These are phyloP conservation scores for Macrochelys suwanniensis DNA, from an alignment of 2,797 vertebrate genomes.

Conservation along the genomic window DNA sequence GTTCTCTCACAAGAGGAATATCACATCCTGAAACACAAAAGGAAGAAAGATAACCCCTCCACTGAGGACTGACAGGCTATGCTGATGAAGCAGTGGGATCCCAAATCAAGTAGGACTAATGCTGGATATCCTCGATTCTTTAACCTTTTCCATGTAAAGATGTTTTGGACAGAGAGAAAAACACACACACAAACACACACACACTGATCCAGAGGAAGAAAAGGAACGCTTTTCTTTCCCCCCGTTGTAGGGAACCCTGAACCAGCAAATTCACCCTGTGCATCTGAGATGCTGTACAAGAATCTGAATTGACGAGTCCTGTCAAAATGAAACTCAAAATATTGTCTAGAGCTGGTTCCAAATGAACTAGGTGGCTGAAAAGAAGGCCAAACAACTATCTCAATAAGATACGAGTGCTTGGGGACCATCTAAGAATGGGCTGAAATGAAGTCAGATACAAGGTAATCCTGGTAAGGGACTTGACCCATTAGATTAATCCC, in stretches of 20 bases:
- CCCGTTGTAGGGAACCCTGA: background rate
- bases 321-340: background rate
- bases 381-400: background rate
- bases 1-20: background rate
- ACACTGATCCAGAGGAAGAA: background rate
- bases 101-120: background rate
- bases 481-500: background rate
- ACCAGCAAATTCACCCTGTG: background rate
- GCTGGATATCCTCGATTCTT: background rate
- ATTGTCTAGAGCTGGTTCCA: background rate
- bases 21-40: rapidly evolving
- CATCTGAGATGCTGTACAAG: background rate
- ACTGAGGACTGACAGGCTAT: background rate
- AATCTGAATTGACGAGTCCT: no score
- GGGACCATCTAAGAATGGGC: no score
- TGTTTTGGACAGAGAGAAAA: background rate
- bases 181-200: background rate
- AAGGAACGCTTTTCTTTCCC: background rate
- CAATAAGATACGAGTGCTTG: background rate
- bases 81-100: background rate
- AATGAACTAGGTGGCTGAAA: background rate
- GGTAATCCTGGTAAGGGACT: background rate
- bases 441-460: background rate
- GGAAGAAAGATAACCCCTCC: background rate
- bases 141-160: background rate